Evolutionary conservation across 2,888 invertebrate species (phyloP).

Genomic region (Dastarcus helophoroides): DNA sequence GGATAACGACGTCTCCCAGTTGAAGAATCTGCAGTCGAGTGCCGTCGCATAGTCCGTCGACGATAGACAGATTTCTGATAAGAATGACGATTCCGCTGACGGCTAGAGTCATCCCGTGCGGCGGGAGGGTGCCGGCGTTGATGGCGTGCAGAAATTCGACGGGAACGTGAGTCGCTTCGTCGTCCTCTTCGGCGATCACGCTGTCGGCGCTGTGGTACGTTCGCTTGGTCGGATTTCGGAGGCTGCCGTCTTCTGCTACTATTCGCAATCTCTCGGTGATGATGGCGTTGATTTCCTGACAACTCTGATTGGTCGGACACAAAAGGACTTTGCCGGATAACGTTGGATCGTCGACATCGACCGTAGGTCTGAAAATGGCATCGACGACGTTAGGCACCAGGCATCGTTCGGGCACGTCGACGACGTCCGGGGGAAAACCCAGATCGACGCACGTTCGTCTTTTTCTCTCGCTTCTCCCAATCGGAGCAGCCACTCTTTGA

Average conservation of each 20-base stretch:
- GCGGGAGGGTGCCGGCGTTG: background rate
- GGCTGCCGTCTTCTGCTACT: background rate
- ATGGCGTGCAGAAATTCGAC: background rate
- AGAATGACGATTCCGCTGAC: background rate
- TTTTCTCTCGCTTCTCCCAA: background rate
- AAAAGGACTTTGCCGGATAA: background rate
- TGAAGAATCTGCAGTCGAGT: conserved; percentile 1
- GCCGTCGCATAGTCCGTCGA: background rate
- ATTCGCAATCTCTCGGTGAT: background rate
- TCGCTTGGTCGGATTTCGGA: background rate
- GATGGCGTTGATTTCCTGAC: background rate
- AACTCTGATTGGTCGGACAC: background rate
- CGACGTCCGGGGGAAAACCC: background rate
- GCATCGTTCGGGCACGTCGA: background rate
- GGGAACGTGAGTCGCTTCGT: background rate
- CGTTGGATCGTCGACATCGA: background rate
- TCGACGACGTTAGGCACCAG: background rate
- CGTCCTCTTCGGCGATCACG: background rate
- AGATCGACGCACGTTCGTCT: background rate
- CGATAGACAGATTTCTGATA: background rate
- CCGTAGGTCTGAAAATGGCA: background rate
- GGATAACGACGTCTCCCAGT: background rate
- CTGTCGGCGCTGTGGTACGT: background rate
- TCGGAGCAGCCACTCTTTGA: conserved; percentile 1
- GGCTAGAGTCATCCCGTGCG: background rate